Evolutionary conservation across 2,113 vertebrate genomes (phyloP), one percentile per base, ranked within the genome.

Genomic region (Odontophorus gujanensis): DNA sequence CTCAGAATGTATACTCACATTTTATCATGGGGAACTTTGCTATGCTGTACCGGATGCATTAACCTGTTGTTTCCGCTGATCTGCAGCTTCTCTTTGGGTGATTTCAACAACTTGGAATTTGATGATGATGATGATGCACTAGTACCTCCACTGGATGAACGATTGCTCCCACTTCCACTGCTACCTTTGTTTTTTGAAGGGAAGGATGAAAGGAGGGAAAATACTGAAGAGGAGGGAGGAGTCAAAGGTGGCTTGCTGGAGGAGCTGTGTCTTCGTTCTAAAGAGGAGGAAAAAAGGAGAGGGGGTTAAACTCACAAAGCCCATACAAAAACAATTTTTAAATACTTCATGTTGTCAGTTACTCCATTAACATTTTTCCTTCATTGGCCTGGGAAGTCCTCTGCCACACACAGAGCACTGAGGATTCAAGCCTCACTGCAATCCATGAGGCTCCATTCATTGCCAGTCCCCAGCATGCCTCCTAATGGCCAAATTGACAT

Each of bases 201-300:
- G 96, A 98, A 98, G 93, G 98, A 98, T 91, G 98, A 97, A 89
- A 98, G 96, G 94, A 98, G 95, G 51, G 98, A 97, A 94, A 98
- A 99, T 91, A 98, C 97, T 86, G 98, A 96, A 50, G 98, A 96
- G 81, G 98, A 97, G 59, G 98, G 97, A 79, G 97, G 97, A 63
- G 98, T 98, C 95, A 98, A 96, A 89, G 98, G 97, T 22, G 98
- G 98, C 96, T 99, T 99, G 98, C 96, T 98, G 96, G 98, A 97
- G 71, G 98, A 99, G 97, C 98, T 97, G 94, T 99, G 99, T 99
- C 99, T 98, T 99, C 99, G 99, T 98, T 99, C 99, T 98, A 96
- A 72, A 97, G 97, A 74, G 20, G 38, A 91, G 82, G 11, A 7
- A 16, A 42, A 36, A 5, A 28, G 30, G 15, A 15, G 25, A 7